These are phyloP conservation scores for Eudyptes chrysolophus DNA, from an alignment of 2,113 vertebrate species.

Conservation along the genomic window DNA sequence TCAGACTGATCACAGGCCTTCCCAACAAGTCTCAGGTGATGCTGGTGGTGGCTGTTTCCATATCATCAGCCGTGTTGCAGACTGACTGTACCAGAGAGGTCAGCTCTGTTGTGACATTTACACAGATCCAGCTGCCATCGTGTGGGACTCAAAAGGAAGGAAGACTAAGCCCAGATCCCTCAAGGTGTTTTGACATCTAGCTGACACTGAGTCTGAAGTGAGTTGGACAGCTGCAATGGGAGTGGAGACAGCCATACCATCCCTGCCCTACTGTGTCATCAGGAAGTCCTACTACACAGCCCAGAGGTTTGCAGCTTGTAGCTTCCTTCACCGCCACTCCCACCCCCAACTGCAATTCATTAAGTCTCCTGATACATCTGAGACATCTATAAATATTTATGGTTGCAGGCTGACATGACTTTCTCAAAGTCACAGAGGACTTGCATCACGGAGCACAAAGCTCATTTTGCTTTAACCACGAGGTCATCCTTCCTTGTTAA, in stretches of 20 bases:
- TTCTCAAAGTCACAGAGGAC: constrained; percentile 34
- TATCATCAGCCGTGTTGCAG: background rate
- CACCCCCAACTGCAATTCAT: background rate
- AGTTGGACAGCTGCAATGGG: background rate
- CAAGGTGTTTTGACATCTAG: background rate
- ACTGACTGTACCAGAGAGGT: background rate
- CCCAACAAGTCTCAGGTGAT: background rate
- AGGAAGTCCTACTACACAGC: background rate
- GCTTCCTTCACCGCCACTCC: background rate
- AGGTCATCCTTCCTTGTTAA: background rate
- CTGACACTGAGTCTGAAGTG: background rate
- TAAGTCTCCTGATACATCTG: background rate
- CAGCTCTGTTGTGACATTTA: background rate
- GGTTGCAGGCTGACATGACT: background rate
- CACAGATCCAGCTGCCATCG: background rate
- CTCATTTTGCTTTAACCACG: background rate
- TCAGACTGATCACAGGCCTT: background rate
- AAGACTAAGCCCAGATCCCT: background rate
- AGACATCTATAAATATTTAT: constrained; percentile 46
- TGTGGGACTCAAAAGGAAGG: background rate
- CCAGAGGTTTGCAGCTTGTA: background rate
- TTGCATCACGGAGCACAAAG: background rate
- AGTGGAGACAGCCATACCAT: background rate
- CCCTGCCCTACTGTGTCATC: background rate
- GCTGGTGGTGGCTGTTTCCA: background rate